Evolutionary conservation across 2,888 invertebrate genomes (phyloP).

Genomic region (Chloromyia formosa): DNA sequence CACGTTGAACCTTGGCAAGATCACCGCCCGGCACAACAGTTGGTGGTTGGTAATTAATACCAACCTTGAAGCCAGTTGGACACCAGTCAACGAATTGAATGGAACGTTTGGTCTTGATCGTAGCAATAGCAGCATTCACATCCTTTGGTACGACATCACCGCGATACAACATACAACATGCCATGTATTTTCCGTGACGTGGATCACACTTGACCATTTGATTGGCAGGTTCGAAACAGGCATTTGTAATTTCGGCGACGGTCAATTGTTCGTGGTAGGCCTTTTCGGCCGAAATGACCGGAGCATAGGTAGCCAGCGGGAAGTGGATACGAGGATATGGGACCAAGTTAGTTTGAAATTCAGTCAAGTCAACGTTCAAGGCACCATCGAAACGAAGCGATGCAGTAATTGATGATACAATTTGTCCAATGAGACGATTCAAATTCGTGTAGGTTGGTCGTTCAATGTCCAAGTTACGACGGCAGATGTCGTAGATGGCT

Average conservation of each 20-base stretch:
- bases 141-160: constrained; percentile 95
- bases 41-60: constrained; percentile 90
- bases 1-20: constrained; percentile 90
- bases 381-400: constrained; percentile 92
- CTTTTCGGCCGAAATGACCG: constrained; percentile 91
- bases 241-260: constrained; percentile 92
- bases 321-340: constrained; percentile 96
- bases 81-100: constrained; percentile 93
- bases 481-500: constrained; percentile 88
- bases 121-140: constrained; percentile 91
- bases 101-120: constrained; percentile 92
- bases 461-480: constrained; percentile 85
- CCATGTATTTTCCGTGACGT: constrained; percentile 91
- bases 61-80: constrained; percentile 83
- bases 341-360: constrained; percentile 93
- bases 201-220: constrained; percentile 95
- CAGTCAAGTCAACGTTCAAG: constrained; percentile 90
- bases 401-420: constrained; percentile 93
- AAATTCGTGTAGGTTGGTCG: constrained; percentile 87
- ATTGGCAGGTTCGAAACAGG: constrained; percentile 94
- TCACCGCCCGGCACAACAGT: constrained; percentile 93
- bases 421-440: constrained; percentile 86
- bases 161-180: constrained; percentile 92
- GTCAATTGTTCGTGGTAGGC: constrained; percentile 92
- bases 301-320: constrained; percentile 90